Percentiles rank a stretch among this genome's conserved stretches.
Conservation (phyloP, 2,888 invertebrate species). For the Leucophenga maculata region DNA sequence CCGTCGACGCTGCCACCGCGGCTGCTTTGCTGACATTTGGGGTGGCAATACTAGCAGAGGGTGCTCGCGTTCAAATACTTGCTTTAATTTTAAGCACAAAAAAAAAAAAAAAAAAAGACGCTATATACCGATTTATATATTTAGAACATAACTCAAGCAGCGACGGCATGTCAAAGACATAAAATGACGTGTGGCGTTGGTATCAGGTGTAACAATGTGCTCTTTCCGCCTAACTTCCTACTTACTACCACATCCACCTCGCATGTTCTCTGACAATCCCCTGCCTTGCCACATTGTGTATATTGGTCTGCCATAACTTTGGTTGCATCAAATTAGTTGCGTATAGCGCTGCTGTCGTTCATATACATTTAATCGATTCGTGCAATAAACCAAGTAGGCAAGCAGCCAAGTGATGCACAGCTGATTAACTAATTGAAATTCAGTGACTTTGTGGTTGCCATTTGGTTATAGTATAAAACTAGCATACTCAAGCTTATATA, state of each 20-base stretch:
- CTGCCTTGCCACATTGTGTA: background rate
- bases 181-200: conserved; percentile 32
- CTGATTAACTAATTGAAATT: no score
- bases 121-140: no score
- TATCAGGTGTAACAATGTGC: conserved; percentile 48
- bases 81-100: no score
- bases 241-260: background rate
- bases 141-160: no score
- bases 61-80: no score
- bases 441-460: no score
- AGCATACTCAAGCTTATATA: no score
- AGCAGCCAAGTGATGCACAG: no score
- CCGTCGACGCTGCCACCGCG: conserved; percentile 7
- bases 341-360: background rate
- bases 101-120: no score
- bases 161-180: conserved; percentile 3
- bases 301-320: background rate
- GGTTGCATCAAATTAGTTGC: conserved; percentile 23
- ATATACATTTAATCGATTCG: background rate
- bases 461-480: no score
- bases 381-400: background rate
- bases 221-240: conserved; percentile 22
- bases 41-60: conserved; percentile 5
- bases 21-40: no score
- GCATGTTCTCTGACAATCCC: background rate